A percentile compares a stretch with the other conserved stretches of the same genome.
These are phyloP conservation scores for Lasaia peninsularis DNA, from an alignment of 1,140 invertebrate genomes.

Conservation along the genomic window DNA sequence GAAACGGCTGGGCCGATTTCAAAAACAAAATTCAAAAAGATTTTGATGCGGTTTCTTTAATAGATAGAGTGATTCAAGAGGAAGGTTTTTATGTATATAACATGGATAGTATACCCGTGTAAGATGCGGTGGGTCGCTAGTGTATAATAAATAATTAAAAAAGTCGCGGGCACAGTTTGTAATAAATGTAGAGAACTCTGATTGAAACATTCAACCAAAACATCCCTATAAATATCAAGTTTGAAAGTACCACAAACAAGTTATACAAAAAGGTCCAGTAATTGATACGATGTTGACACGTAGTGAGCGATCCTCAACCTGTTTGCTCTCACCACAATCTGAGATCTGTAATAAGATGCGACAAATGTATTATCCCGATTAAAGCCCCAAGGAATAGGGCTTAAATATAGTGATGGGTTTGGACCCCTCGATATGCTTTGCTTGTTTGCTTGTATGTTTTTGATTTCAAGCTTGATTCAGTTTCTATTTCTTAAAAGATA, in stretches of 20 bases:
- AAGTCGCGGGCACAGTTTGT: too few species aligned
- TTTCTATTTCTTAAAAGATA: background rate
- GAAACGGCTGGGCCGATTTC: too few species aligned
- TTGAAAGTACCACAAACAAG: constrained; percentile 41
- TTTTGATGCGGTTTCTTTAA: too few species aligned
- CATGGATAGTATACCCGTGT: too few species aligned
- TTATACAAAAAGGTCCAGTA: constrained; percentile 48
- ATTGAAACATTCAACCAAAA: constrained; percentile 1
- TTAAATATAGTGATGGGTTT: constrained; percentile 49
- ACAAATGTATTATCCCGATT: constrained; percentile 70
- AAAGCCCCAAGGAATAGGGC: constrained; percentile 53
- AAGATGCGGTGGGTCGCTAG: too few species aligned
- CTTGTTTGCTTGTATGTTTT: constrained; percentile 1
- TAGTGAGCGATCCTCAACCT: constrained; percentile 43
- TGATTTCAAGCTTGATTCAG: background rate
- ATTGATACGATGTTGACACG: constrained; percentile 67
- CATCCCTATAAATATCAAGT: constrained; percentile 1
- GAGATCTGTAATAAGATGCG: constrained; percentile 72
- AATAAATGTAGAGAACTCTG: too few species aligned
- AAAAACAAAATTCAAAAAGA: too few species aligned
- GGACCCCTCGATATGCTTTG: constrained; percentile 8
- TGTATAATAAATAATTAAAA: too few species aligned
- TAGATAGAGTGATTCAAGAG: too few species aligned
- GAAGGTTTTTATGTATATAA: too few species aligned
- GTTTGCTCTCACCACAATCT: constrained; percentile 64